Base-by-base conservation (phyloP, 35 echinoderm and acorn worm species). In the Strongylocentrotus purpuratus region DNA sequence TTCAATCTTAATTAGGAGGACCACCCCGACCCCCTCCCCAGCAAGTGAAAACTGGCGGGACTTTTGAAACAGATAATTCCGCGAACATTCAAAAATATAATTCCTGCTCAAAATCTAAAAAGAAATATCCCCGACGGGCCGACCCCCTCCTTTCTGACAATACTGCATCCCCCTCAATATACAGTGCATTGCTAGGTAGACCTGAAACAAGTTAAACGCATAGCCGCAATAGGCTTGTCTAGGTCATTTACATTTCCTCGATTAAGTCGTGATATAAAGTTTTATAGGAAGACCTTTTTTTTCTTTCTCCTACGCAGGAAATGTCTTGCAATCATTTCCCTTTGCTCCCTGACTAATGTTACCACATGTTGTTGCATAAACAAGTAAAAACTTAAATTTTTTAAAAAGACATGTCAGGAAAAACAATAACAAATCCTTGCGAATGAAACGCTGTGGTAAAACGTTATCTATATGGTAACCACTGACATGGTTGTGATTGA, bases 301-400 rank as follows among this genome's bases (percentile, higher is more conserved):
- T 28, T 55, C 50, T 55, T 70, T 78, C 65, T 78, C 65, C 65
- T 78, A 78, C 65, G 65, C 65, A 78, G 65, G 65, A 78, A 78
- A 78, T 78, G 65, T 78, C 65, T 78, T 78, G 65, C 65, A 22
- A n/a, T 78, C 65, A 78, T 78, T 78, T 78, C 65, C 65, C 18
- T 28, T 71, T 8, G 7, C 20, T 6, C 4, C 8, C 65, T 78
- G 65, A 78, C 65, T 78, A 78, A n/a, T 78, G 65, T 78, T 78
- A 78, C 18, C 65, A n/a, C 65, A 78, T 70, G 65, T 78, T 22
- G n/a, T 78, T 78, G 65, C 7, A 78, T 78, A 78, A 78, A 78
- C 65, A 71, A 71, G 61, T 25, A 25, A 15, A 71, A 65, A 12
- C 20, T 65, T 65, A 5, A 0, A 22, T 1, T 65, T 65, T 4